These are phyloP conservation scores for Austrofundulus limnaeus DNA, from an alignment of 2,113 vertebrate genomes.

Conservation along the genomic window DNA sequence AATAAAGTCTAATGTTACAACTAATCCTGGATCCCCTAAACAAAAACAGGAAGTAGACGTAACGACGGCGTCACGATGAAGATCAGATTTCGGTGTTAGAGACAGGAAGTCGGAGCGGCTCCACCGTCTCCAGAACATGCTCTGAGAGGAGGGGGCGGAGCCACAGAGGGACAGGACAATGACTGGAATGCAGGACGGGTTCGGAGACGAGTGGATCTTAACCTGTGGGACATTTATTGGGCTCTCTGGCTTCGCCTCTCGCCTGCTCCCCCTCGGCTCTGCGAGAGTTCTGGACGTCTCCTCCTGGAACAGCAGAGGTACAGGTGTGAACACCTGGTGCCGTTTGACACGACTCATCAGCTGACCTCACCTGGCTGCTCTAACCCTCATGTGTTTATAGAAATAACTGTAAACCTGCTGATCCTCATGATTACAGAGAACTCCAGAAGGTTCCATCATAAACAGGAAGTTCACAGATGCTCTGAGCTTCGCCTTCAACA, in stretches of 20 bases:
- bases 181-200: slow-evolving; percentile 41
- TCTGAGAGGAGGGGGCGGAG: not conserved
- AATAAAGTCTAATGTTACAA: no score
- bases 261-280: slow-evolving; percentile 84
- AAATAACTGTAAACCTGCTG: no score
- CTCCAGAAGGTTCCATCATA: no score
- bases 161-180: not conserved
- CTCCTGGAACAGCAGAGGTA: slow-evolving; percentile 70
- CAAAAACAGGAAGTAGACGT: not conserved
- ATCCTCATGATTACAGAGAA: no score
- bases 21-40: no score
- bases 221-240: slow-evolving; percentile 83
- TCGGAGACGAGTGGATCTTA: slow-evolving; percentile 7
- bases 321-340: no score
- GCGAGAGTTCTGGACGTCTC: slow-evolving; percentile 83
- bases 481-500: no score
- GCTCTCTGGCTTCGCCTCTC: slow-evolving; percentile 81
- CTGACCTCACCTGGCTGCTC: no score
- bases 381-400: no score
- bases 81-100: not conserved
- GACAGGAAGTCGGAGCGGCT: not conserved
- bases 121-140: not conserved
- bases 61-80: no score
- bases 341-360: no score
- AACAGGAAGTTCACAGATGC: no score